Percentiles rank a stretch among this genome's conserved stretches.
Evolutionary conservation across 2,797 vertebrate genomes (phyloP).

Genomic region (Centroberyx gerrardi): DNA sequence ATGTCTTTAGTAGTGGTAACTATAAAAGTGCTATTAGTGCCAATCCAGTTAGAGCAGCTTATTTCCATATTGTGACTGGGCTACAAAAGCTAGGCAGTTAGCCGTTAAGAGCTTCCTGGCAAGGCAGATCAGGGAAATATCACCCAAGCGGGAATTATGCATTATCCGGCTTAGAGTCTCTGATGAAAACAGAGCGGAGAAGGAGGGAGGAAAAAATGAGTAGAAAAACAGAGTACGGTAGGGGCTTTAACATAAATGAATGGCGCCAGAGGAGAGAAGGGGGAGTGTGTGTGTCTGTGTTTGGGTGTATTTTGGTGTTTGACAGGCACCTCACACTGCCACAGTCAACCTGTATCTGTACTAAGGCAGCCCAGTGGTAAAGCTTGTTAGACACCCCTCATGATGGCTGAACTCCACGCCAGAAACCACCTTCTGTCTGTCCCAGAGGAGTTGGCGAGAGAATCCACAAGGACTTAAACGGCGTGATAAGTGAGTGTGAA

Average conservation of each 20-base stretch:
- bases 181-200: slow-evolving; percentile 29
- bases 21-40: slow-evolving; percentile 21
- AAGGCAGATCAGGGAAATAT: slow-evolving; percentile 51
- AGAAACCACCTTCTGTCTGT: slow-evolving; percentile 28
- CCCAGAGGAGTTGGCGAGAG: slow-evolving; percentile 16
- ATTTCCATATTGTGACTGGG: slow-evolving; percentile 45
- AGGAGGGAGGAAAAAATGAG: slow-evolving; percentile 9
- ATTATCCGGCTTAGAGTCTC: slow-evolving; percentile 52
- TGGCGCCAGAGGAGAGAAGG: background rate
- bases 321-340: background rate
- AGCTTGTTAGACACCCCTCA: slow-evolving; percentile 16
- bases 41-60: slow-evolving; percentile 21
- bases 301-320: slow-evolving; percentile 1
- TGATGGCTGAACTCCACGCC: slow-evolving; percentile 17
- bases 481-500: background rate
- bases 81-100: slow-evolving; percentile 26
- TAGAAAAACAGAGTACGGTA: slow-evolving; percentile 23
- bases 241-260: slow-evolving; percentile 6
- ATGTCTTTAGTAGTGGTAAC: slow-evolving; percentile 5
- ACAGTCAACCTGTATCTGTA: slow-evolving; percentile 7
- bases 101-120: slow-evolving; percentile 57
- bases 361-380: slow-evolving; percentile 6
- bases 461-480: slow-evolving; percentile 6
- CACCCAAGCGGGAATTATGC: slow-evolving; percentile 54
- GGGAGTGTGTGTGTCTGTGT: background rate